Percentiles rank a stretch among this genome's conserved stretches.
phyloP scores from a whole-genome alignment of 1,140 invertebrate genomes.

The Anastrepha ludens region DNA sequence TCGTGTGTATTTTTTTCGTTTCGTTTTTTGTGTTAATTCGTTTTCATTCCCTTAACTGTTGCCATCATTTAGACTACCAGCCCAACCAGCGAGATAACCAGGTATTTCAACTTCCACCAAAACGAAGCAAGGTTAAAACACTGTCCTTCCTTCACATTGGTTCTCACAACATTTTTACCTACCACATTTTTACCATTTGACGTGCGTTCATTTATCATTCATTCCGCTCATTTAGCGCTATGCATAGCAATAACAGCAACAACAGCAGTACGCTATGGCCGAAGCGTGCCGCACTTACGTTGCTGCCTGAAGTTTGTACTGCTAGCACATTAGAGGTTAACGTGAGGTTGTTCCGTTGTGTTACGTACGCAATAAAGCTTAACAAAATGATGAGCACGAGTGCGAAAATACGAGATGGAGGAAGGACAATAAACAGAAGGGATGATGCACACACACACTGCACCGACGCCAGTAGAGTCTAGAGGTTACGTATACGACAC shows the following conservation, averaged over 20 bases:
- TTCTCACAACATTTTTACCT: neutral
- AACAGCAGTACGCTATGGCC: neutral
- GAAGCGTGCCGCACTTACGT: neutral
- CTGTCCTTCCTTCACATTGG: neutral
- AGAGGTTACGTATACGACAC: neutral
- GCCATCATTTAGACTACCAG: too few species aligned
- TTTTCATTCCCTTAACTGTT: too few species aligned
- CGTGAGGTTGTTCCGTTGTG: conserved; percentile 68
- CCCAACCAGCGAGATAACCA: too few species aligned
- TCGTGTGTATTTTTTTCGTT: too few species aligned
- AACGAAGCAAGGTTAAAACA: too few species aligned
- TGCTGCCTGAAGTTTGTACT: conserved; percentile 57
- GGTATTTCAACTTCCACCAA: too few species aligned
- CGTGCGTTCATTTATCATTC: conserved; percentile 73
- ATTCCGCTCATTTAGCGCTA: conserved; percentile 62
- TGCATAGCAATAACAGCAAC: neutral
- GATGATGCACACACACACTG: neutral
- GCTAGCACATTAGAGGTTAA: conserved; percentile 70
- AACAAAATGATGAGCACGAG: conserved; percentile 54
- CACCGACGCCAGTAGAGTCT: neutral
- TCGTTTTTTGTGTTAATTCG: too few species aligned
- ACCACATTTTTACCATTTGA: conserved; percentile 62
- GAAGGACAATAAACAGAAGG: neutral
- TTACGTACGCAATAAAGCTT: conserved; percentile 73
- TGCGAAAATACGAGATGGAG: neutral